phyloP scores from a whole-genome alignment of 1,140 invertebrate species.

The Trachelipus rathkii region DNA sequence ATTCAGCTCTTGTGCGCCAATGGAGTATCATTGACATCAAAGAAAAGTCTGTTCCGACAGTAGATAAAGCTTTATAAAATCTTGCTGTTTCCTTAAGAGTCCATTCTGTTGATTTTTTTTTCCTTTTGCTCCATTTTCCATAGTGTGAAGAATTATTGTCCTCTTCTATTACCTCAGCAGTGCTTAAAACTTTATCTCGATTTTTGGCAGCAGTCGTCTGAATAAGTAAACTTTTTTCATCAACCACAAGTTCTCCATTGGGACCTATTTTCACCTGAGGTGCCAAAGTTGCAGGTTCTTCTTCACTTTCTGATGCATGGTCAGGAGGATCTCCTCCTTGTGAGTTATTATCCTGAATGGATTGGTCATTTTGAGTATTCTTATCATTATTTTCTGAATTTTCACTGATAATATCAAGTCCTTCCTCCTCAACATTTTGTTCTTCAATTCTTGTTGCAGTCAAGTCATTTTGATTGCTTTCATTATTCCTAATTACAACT shows the following conservation, averaged over 20 bases:
- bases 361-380: too few relatives aligned
- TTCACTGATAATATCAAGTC: conserved; percentile 1
- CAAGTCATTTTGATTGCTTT: conserved; percentile 34
- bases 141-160: conserved; percentile 31
- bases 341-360: too few relatives aligned
- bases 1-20: conserved; percentile 66
- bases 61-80: conserved; percentile 82
- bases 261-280: conserved; percentile 84
- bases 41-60: conserved; percentile 82
- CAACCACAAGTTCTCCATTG: conserved; percentile 78
- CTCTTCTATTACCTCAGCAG: conserved; percentile 40
- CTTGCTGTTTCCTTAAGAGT: conserved; percentile 37
- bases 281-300: conserved; percentile 58
- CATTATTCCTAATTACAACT: conserved; percentile 32
- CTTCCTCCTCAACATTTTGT: conserved; percentile 38
- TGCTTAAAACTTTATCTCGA: conserved; percentile 39
- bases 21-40: conserved; percentile 80
- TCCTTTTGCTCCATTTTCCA: conserved; percentile 41
- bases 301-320: conserved; percentile 46
- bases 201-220: conserved; percentile 38
- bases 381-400: neutral
- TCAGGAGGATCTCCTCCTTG: too few relatives aligned
- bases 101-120: conserved; percentile 38
- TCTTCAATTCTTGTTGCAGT: conserved; percentile 32
- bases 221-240: conserved; percentile 73